These are phyloP conservation scores for Petromus typicus DNA, from an alignment of 2,113 vertebrate species.

Conservation along the genomic window DNA sequence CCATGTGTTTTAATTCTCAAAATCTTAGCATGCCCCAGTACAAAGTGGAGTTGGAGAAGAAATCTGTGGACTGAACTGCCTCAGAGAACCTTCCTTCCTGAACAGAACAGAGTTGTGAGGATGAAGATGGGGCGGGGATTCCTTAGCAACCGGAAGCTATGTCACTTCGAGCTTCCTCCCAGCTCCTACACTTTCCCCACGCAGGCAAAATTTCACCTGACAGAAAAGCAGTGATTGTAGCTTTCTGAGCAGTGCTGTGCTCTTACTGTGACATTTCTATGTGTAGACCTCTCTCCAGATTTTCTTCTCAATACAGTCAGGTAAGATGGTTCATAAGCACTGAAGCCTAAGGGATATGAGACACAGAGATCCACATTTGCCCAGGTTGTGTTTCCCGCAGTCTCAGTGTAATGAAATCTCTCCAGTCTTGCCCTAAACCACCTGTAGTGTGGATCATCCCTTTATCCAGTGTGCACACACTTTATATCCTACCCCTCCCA, in stretches of 20 bases:
- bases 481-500: neutral
- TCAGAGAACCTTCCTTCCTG: neutral
- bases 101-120: neutral
- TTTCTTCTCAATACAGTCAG: constrained; percentile 50
- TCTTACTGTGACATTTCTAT: neutral
- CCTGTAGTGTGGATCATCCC: neutral
- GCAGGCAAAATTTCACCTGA: neutral
- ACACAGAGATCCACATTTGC: neutral
- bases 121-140: neutral
- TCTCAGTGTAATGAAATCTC: neutral
- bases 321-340: neutral
- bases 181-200: neutral
- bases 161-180: neutral
- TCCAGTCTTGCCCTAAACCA: neutral
- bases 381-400: neutral
- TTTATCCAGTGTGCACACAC: neutral
- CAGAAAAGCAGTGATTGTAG: neutral
- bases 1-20: constrained; percentile 4
- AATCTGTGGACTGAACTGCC: neutral
- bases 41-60: neutral
- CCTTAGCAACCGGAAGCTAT: neutral
- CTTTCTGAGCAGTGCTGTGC: neutral
- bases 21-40: neutral
- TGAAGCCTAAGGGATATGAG: neutral
- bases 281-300: neutral